Base-by-base conservation (phyloP, 2,113 vertebrate species). In the Mus pahari region DNA sequence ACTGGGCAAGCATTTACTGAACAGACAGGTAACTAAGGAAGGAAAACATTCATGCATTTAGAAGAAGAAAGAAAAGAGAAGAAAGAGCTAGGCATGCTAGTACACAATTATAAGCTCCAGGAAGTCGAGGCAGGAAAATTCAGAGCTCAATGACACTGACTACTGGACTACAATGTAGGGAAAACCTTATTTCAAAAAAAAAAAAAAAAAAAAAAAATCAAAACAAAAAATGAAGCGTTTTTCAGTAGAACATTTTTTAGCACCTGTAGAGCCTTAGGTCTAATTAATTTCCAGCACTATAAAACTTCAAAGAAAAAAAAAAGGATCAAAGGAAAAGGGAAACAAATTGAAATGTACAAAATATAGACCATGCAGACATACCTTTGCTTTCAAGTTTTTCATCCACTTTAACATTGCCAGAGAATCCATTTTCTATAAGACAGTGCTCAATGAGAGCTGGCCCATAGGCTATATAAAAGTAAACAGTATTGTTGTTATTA, bases 371-470 rank as follows among this genome's bases (percentile, higher is more conserved):
- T 90, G 22, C 45, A 75, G 74, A 91, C 97, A 70, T 96, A 99
- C 99, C 98, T 98, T 98, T 97, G 45, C 97, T 98, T 97, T 98
- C 98, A 94, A 98, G 98, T 70, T 99, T 98, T 89, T 97, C 96
- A 96, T 99, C 99, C 78, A 98, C 94, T 98, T 99, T 99, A 94
- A 99, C 95, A 87, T 97, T 98, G 79, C 98, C 98, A 20, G 98
- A 81, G 89, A 99, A 98, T 91, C 99, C 99, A 26, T 96, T 98
- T 98, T 99, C 99, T 93, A 99, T 98, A 90, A 99, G 98, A 98
- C 99, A 99, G 97, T 99, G 99, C 90, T 99, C 99, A 5, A 99
- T 99, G 50, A 99, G 98, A 75, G 99, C 98, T 75, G 99, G 99
- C 83, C 99, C 99, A 73, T 99, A 99, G 13, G 99, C 99, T 99